Base-by-base conservation (phyloP, 1,140 invertebrate species). In the Drosophila varians region DNA sequence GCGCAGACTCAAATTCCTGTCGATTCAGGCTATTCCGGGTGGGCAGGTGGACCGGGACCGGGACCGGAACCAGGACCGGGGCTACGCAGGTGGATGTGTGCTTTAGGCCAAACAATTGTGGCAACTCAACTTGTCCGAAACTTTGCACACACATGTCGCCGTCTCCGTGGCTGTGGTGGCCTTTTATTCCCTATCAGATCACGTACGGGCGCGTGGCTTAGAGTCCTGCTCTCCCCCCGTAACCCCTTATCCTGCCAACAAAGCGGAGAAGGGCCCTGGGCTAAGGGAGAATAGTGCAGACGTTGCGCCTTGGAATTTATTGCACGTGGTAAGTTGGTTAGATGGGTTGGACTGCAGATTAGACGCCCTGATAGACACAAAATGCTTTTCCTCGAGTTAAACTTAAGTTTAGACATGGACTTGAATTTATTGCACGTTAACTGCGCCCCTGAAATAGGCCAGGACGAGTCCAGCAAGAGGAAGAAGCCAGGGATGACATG, bases 181-280 rank as follows among this genome's bases (percentile, higher is more conserved):
- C 71, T 65, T 86, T 79, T 74, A 86, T 84, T 84, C 66, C 66
- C 65, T 86, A 84, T 84, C 79, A 84, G 80, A 79, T 84, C 79
- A 84, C 79, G 79, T 84, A 84, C 72, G 26, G 49, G 56, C 71
- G 62, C 75, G 54, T 78, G 71, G 26, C 57, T 84, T 72, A 75
- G 56, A 58, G 55, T 48, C 36, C 36, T 38, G 36, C 16, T 31
- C 16, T 31, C 1, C 28, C 28, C 28, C n/a, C 11, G 54, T 31
- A 45, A 38, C 42, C 54, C 12, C 36, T 53, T 34, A 25, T 42
- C 28, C 48, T 51, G 36, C 51, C 31, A 26, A 16, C 28, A 38
- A 28, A 56, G 54, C 31, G 18, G 8, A 52, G 28, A 82, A 77
- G 73, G 73, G 72, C 77, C 76, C 68, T 62, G 68, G 78, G 74